Percentiles rank a stretch among this genome's conserved stretches.
phyloP scores from a whole-genome alignment of 2,888 invertebrate species.

The Hyposoter didymator region DNA sequence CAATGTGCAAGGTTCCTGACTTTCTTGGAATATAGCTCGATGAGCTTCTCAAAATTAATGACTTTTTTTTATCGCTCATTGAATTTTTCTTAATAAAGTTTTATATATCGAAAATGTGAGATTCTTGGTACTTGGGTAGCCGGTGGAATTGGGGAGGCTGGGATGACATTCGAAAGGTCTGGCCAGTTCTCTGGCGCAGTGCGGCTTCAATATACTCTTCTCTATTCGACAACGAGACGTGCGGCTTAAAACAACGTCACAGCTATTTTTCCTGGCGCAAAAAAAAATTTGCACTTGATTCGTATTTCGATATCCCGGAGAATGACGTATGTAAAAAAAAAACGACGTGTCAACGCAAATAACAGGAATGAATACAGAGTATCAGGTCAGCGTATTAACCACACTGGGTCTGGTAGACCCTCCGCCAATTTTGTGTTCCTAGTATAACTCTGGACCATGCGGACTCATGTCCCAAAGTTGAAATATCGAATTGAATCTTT shows the following conservation, averaged over 20 bases:
- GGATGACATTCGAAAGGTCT: constrained; percentile 56
- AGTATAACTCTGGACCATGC: neutral
- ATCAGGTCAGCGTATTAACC: neutral
- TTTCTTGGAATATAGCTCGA: neutral
- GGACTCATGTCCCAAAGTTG: neutral
- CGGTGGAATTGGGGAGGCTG: constrained; percentile 30
- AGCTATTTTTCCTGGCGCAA: neutral
- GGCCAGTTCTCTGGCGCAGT: constrained; percentile 66
- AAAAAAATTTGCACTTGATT: neutral
- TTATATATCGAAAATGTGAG: constrained; percentile 14
- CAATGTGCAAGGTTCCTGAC: neutral
- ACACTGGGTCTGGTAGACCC: neutral
- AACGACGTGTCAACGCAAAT: neutral
- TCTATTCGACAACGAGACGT: constrained; percentile 25
- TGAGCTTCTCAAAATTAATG: neutral
- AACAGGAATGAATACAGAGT: neutral
- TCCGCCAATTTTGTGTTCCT: neutral
- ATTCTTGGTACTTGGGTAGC: neutral
- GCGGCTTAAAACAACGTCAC: constrained; percentile 36
- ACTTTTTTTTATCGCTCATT: neutral
- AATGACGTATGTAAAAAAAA: neutral
- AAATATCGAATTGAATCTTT: neutral
- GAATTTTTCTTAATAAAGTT: neutral
- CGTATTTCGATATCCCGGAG: neutral
- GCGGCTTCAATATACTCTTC: constrained; percentile 60